These are phyloP conservation scores for Atractosteus spatula DNA, from an alignment of 2,113 vertebrate genomes.

Conservation along the genomic window DNA sequence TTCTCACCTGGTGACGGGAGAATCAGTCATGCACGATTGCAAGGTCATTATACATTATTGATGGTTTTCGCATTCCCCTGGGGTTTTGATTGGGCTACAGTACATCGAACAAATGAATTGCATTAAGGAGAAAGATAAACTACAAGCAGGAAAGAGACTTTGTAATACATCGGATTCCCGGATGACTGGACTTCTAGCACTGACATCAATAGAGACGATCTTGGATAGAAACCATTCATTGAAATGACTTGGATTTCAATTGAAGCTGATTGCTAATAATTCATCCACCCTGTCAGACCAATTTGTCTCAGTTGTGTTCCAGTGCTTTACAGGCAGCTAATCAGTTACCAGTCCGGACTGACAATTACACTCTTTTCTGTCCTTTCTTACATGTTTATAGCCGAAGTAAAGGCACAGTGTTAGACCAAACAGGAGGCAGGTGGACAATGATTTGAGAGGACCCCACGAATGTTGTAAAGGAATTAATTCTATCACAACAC, in stretches of 20 bases:
- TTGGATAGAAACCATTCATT: too few species aligned
- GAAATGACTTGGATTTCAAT: not conserved
- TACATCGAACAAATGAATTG: too few species aligned
- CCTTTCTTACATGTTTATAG: not conserved
- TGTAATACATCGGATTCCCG: slow-evolving; percentile 30
- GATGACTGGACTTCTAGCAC: not conserved
- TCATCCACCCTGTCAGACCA: not conserved
- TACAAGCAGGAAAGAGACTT: slow-evolving; percentile 35
- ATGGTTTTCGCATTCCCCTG: too few species aligned
- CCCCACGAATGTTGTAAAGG: too few species aligned
- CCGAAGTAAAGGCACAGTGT: not conserved
- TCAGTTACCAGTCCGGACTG: not conserved
- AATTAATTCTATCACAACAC: too few species aligned
- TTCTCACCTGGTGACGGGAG: too few species aligned
- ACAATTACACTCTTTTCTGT: slow-evolving; percentile 7
- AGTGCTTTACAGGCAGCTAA: not conserved
- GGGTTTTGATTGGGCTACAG: too few species aligned
- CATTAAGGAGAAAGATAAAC: slow-evolving; percentile 14
- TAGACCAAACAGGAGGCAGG: not conserved
- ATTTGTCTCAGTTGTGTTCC: not conserved
- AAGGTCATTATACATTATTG: too few species aligned
- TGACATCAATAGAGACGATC: not conserved
- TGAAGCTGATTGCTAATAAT: slow-evolving; percentile 14
- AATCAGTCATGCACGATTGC: too few species aligned
- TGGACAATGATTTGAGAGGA: too few species aligned